Conservation (phyloP, 1,140 invertebrate species). For the Phymorhynchus buccinoides region DNA sequence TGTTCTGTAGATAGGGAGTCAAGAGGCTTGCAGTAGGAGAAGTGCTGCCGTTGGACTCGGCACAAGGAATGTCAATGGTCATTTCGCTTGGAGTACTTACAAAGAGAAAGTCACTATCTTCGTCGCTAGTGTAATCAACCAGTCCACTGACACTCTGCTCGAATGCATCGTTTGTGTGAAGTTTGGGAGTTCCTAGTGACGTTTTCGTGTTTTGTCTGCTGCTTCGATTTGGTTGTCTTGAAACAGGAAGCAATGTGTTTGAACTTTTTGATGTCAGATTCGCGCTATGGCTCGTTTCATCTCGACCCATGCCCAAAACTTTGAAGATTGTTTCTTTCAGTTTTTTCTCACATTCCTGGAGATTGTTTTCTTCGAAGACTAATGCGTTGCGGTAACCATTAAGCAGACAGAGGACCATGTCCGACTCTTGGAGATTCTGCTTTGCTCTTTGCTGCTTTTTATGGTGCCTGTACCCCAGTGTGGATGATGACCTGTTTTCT, state of each 20-base stretch:
- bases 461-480: background rate
- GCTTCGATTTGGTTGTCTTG: background rate
- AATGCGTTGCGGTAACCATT: conserved; percentile 38
- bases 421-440: background rate
- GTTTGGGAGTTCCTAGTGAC: background rate
- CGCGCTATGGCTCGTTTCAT: background rate
- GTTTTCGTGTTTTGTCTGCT: background rate
- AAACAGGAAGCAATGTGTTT: background rate
- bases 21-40: background rate
- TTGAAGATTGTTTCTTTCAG: background rate
- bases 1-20: background rate
- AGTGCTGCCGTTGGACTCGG: background rate
- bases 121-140: background rate
- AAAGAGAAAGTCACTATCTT: background rate
- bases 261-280: background rate
- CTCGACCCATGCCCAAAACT: background rate
- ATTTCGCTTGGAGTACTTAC: background rate
- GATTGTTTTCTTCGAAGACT: conserved; percentile 18
- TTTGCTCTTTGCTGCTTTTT: background rate
- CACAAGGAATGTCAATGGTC: background rate
- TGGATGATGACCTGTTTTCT: background rate
- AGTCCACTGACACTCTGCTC: background rate
- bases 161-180: background rate
- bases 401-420: conserved; percentile 27
- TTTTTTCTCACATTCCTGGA: background rate